phyloP scores from a whole-genome alignment of 2,888 invertebrate genomes.

The Mantis religiosa region DNA sequence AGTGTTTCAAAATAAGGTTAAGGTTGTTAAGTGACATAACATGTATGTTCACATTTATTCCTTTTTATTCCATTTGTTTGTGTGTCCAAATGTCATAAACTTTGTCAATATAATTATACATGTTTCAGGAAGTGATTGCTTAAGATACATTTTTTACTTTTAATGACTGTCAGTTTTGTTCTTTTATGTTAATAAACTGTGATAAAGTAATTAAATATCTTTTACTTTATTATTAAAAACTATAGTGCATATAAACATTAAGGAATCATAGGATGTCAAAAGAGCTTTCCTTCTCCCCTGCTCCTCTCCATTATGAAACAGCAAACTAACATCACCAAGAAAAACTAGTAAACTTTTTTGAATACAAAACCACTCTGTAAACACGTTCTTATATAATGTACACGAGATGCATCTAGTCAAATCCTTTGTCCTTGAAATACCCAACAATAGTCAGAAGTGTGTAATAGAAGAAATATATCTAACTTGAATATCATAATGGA shows the following conservation, averaged over 20 bases:
- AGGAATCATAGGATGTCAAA: too few relatives aligned
- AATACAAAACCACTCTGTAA: too few relatives aligned
- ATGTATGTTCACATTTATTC: neutral
- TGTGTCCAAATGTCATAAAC: neutral
- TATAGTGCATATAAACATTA: neutral
- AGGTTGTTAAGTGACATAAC: neutral
- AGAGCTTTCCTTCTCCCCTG: too few relatives aligned
- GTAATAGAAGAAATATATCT: too few relatives aligned
- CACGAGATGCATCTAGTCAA: too few relatives aligned
- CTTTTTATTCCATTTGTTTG: neutral
- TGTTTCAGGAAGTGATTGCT: neutral
- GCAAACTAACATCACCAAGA: too few relatives aligned
- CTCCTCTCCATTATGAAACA: too few relatives aligned
- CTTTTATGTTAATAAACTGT: neutral
- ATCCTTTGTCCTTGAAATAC: too few relatives aligned
- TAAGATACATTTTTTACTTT: neutral
- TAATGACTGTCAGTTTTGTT: neutral
- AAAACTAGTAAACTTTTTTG: too few relatives aligned
- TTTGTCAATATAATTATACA: neutral
- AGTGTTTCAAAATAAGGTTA: neutral
- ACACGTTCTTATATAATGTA: too few relatives aligned
- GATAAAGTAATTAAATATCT: neutral
- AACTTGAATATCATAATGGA: too few relatives aligned
- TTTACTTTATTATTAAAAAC: neutral
- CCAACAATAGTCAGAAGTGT: too few relatives aligned